phyloP scores from a whole-genome alignment of 2,888 invertebrate species.

The Celastrina argiolus region DNA sequence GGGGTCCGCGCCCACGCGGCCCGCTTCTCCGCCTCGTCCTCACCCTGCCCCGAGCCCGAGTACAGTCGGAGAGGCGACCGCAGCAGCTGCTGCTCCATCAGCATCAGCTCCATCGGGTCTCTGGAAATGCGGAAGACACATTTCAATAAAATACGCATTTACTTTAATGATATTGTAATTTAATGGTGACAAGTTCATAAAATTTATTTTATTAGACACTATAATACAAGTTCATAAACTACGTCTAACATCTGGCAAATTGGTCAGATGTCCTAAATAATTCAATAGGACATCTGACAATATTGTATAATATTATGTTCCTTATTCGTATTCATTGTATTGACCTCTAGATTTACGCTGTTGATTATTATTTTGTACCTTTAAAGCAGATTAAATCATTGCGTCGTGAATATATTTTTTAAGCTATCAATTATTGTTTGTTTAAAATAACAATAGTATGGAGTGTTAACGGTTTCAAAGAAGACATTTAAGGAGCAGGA shows the following conservation, averaged over 20 bases:
- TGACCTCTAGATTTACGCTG: neutral
- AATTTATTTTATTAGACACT: neutral
- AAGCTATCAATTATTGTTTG: neutral
- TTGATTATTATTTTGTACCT: neutral
- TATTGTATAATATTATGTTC: neutral
- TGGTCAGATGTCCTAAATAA: neutral
- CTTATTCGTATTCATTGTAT: neutral
- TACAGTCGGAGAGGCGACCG: slow-evolving; percentile 82
- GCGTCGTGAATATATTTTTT: neutral
- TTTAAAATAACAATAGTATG: slow-evolving; percentile 18
- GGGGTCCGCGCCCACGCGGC: slow-evolving; percentile 75
- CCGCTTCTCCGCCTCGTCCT: slow-evolving; percentile 77
- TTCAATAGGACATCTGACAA: neutral
- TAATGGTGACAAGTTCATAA: neutral
- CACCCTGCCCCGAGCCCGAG: slow-evolving; percentile 77
- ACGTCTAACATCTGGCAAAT: neutral
- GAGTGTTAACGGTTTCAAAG: slow-evolving; percentile 20
- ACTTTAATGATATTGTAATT: neutral
- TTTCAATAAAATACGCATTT: slow-evolving; percentile 2
- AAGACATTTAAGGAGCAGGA: slow-evolving; percentile 33
- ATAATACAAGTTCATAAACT: neutral
- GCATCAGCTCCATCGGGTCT: slow-evolving; percentile 88
- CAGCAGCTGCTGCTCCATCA: slow-evolving; percentile 87
- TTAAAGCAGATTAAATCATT: neutral
- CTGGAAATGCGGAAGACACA: slow-evolving; percentile 59